These are phyloP conservation scores for Ammodytes marinus DNA, from an alignment of 2,113 vertebrate species.

Conservation along the genomic window DNA sequence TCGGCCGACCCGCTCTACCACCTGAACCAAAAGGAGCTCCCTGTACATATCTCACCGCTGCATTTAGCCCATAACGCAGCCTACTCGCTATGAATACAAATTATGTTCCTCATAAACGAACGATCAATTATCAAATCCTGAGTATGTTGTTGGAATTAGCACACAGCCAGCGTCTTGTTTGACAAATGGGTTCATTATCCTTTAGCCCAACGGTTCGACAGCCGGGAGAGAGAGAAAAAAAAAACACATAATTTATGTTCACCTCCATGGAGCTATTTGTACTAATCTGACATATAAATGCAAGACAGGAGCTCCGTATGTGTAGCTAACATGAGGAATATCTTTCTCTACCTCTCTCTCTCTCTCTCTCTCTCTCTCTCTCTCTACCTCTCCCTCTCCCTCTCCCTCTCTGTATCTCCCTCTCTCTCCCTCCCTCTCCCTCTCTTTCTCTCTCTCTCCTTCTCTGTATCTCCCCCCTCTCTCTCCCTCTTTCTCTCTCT, in stretches of 20 bases:
- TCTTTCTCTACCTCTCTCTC: not conserved
- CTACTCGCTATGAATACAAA: conserved; percentile 48
- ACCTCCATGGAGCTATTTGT: conserved; percentile 48
- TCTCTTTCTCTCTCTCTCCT: no score
- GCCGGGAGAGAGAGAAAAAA: not conserved
- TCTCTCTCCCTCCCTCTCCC: no score
- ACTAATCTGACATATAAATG: conserved; percentile 26
- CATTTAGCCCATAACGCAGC: not conserved
- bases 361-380: not conserved
- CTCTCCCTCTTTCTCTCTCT: no score
- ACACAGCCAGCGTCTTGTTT: conserved; percentile 44
- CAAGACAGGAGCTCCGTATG: conserved; percentile 20
- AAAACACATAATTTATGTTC: conserved; percentile 44
- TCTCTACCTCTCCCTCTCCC: not conserved
- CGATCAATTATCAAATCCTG: conserved; percentile 58
- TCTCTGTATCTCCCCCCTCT: no score
- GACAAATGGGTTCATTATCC: conserved; percentile 76
- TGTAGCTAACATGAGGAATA: conserved; percentile 3
- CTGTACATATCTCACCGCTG: not conserved
- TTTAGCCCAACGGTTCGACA: conserved; percentile 31
- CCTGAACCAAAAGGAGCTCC: no score
- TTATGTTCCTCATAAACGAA: conserved; percentile 39
- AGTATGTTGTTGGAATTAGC: conserved; percentile 51
- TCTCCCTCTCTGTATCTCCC: no score
- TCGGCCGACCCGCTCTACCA: no score